Percentiles rank a stretch among this genome's conserved stretches.
Evolutionary conservation across 2,113 vertebrate genomes (phyloP).

Genomic region (Octodon degus): DNA sequence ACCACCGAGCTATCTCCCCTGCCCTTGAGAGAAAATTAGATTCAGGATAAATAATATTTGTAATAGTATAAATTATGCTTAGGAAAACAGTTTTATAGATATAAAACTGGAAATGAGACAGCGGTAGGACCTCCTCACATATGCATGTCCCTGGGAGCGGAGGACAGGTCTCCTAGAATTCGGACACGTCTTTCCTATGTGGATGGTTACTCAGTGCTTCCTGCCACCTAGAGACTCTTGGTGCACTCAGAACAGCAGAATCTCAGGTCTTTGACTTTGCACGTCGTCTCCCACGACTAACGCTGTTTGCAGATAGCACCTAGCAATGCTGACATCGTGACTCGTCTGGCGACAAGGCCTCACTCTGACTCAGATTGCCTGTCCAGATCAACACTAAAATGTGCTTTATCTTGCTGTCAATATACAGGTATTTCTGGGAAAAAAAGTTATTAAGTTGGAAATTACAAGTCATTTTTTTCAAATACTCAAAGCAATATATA

Average conservation of each 20-base stretch:
- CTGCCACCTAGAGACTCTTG: not conserved
- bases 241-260: not conserved
- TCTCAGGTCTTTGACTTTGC: not conserved
- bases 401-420: not conserved
- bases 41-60: not conserved
- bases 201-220: not conserved
- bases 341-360: not conserved
- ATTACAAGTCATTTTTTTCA: not conserved
- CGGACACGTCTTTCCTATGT: not conserved
- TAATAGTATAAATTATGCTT: not conserved
- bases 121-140: not conserved
- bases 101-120: not conserved
- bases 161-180: not conserved
- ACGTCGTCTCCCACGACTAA: not conserved
- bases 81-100: not conserved
- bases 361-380: not conserved
- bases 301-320: not conserved
- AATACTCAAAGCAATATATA: not conserved
- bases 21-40: no score
- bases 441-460: not conserved
- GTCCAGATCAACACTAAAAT: not conserved
- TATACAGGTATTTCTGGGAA: not conserved
- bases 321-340: not conserved
- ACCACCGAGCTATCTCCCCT: no score
- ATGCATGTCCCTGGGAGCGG: not conserved